Percentiles rank a stretch among this genome's conserved stretches.
Evolutionary conservation across 2,888 invertebrate genomes (phyloP).

Genomic region (Chrysina gloriosa): DNA sequence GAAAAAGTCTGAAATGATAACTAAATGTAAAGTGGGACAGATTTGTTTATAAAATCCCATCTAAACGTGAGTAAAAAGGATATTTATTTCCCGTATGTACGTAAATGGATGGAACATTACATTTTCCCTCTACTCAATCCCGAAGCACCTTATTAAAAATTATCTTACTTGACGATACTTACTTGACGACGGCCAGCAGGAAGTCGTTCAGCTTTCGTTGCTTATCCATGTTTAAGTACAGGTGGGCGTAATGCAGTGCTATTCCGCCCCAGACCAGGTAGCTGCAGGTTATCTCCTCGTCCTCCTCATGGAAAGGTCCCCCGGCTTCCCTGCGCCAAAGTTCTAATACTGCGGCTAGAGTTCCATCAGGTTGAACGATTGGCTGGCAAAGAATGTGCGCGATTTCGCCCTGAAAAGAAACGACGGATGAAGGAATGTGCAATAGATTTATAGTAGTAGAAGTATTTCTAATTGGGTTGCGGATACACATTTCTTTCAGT

Average conservation of each 20-base stretch:
- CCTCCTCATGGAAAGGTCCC: conserved; percentile 72
- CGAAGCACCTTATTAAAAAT: not conserved
- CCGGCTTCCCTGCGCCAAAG: conserved; percentile 70
- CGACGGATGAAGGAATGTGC: too few relatives aligned
- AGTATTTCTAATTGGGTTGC: too few relatives aligned
- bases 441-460: too few relatives aligned
- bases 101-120: not conserved
- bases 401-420: conserved; percentile 58
- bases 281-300: conserved; percentile 76
- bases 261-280: conserved; percentile 79
- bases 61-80: not conserved
- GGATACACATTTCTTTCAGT: too few relatives aligned
- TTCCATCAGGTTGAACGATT: conserved; percentile 72
- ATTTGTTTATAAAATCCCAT: too few relatives aligned
- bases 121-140: conserved; percentile 18
- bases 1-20: too few relatives aligned
- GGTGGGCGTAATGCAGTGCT: conserved; percentile 75
- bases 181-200: conserved; percentile 84
- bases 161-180: conserved; percentile 60
- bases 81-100: too few relatives aligned
- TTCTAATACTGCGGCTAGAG: conserved; percentile 76
- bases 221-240: conserved; percentile 76
- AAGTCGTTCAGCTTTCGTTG: conserved; percentile 82
- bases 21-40: too few relatives aligned
- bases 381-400: conserved; percentile 72